These are phyloP conservation scores for Orthonychiurus folsomi DNA, from an alignment of 2,888 invertebrate genomes.

Conservation along the genomic window DNA sequence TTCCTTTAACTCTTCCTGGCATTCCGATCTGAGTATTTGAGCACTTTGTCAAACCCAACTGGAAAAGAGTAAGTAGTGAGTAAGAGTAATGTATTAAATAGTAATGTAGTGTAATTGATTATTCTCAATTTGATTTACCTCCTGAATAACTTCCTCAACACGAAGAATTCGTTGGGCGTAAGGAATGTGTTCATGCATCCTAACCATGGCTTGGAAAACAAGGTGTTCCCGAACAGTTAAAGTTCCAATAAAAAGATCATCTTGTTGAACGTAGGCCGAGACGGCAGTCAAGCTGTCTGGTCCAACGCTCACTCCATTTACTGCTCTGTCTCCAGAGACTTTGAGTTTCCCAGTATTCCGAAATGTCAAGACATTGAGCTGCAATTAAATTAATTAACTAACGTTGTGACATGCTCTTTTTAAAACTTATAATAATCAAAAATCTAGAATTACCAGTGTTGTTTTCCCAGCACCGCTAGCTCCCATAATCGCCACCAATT, in stretches of 20 bases:
- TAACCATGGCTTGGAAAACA: slow-evolving; percentile 58
- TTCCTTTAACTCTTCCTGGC: slow-evolving; percentile 76
- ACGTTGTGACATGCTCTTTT: neutral
- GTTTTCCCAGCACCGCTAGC: slow-evolving; percentile 87
- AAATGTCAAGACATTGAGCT: slow-evolving; percentile 68
- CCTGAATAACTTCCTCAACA: slow-evolving; percentile 76
- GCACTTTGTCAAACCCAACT: slow-evolving; percentile 80
- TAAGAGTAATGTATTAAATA: neutral
- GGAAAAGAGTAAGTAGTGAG: neutral
- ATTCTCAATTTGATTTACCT: slow-evolving; percentile 46
- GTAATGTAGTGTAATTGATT: neutral
- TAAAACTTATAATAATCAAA: no score
- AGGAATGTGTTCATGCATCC: slow-evolving; percentile 70
- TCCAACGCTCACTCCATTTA: slow-evolving; percentile 67
- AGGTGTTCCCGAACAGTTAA: slow-evolving; percentile 60
- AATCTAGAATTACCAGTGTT: no score
- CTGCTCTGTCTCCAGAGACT: slow-evolving; percentile 51
- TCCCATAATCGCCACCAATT: slow-evolving; percentile 77
- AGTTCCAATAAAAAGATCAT: slow-evolving; percentile 83
- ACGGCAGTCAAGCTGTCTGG: slow-evolving; percentile 62
- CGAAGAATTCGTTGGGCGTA: slow-evolving; percentile 63
- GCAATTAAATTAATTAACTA: neutral
- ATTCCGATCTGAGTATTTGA: slow-evolving; percentile 83
- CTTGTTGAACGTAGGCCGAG: slow-evolving; percentile 87
- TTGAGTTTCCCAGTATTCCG: slow-evolving; percentile 59